These are phyloP conservation scores for Epistrophella euchroma DNA, from an alignment of 2,888 invertebrate species.

Conservation along the genomic window DNA sequence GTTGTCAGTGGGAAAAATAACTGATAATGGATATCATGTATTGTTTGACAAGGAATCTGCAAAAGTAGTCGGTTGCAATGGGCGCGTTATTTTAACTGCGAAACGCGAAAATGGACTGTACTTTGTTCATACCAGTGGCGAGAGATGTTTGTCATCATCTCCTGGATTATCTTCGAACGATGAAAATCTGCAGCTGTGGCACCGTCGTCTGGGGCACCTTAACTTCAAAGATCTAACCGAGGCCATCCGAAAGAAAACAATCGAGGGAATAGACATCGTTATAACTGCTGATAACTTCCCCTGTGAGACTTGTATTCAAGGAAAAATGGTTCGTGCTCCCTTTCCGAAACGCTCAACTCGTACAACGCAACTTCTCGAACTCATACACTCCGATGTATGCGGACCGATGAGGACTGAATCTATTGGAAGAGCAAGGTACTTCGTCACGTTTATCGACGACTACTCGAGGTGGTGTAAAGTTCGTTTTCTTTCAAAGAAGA, in stretches of 20 bases:
- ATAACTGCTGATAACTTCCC: no score
- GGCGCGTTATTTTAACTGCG: neutral
- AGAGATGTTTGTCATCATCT: neutral
- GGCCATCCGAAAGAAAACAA: neutral
- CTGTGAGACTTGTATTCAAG: no score
- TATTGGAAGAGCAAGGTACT: neutral
- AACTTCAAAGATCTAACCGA: neutral
- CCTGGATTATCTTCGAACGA: no score
- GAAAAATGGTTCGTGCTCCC: neutral
- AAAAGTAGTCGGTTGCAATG: neutral
- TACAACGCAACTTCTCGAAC: neutral
- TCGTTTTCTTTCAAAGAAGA: neutral
- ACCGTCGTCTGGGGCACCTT: no score
- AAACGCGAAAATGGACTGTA: neutral
- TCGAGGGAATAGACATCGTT: neutral
- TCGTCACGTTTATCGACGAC: neutral
- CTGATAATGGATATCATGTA: neutral
- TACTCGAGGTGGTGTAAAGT: neutral
- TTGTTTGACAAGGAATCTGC: neutral
- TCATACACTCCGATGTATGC: neutral
- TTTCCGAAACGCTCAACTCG: conserved; percentile 19
- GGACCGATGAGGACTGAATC: neutral
- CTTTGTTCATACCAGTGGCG: no score
- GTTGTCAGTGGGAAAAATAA: neutral
- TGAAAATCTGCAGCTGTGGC: no score